A percentile compares a stretch with the other conserved stretches of the same genome.
phyloP scores from a whole-genome alignment of 2,888 invertebrate species.

The Acleris literana region DNA sequence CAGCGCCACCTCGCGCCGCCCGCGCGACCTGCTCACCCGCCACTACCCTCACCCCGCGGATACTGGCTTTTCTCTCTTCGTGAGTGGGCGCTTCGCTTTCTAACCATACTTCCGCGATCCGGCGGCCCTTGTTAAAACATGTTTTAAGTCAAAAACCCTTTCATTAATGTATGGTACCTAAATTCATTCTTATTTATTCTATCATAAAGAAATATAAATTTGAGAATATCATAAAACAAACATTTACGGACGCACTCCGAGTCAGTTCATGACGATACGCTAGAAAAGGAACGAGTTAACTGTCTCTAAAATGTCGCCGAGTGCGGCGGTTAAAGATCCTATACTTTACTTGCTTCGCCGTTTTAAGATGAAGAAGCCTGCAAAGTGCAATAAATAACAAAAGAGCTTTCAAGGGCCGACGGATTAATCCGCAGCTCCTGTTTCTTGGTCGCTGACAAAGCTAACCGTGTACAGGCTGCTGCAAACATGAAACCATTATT shows the following conservation, averaged over 20 bases:
- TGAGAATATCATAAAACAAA: too few species aligned
- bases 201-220: too few species aligned
- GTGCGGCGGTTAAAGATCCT: neutral
- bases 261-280: too few species aligned
- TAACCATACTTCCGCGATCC: slow-evolving; percentile 67
- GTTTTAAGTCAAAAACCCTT: neutral
- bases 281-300: too few species aligned
- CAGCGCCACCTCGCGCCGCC: slow-evolving; percentile 75
- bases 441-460: slow-evolving; percentile 73
- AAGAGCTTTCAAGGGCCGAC: slow-evolving; percentile 69
- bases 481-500: slow-evolving; percentile 39
- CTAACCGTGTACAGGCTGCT: slow-evolving; percentile 79
- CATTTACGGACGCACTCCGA: too few species aligned
- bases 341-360: slow-evolving; percentile 21
- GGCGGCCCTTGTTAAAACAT: slow-evolving; percentile 47
- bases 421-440: slow-evolving; percentile 74
- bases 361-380: slow-evolving; percentile 21
- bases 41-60: slow-evolving; percentile 71
- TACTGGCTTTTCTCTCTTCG: slow-evolving; percentile 80
- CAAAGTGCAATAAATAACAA: slow-evolving; percentile 37
- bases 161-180: neutral
- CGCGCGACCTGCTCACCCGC: slow-evolving; percentile 69
- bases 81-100: slow-evolving; percentile 83
- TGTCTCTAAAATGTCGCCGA: too few species aligned
- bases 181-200: too few species aligned